These are phyloP conservation scores for Pangasius krempfi DNA, from an alignment of 2,797 vertebrate species.

Conservation along the genomic window DNA sequence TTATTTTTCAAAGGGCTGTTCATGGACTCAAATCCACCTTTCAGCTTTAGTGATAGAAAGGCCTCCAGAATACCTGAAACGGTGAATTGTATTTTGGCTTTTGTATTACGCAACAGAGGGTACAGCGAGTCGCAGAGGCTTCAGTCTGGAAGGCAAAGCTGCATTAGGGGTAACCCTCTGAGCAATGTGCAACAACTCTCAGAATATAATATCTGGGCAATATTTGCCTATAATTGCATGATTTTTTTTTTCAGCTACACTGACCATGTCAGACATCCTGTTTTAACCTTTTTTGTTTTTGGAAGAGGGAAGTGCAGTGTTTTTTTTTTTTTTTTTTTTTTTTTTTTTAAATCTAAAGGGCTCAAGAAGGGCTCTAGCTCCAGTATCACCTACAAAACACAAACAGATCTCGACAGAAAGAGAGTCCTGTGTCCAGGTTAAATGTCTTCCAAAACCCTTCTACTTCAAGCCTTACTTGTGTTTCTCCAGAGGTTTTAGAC, in stretches of 20 bases:
- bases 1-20: constrained; percentile 34
- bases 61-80: constrained; percentile 16
- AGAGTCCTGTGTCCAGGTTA: constrained; percentile 33
- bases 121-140: constrained; percentile 4
- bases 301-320: too few relatives aligned
- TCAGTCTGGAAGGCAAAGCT: constrained; percentile 23
- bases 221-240: constrained; percentile 77
- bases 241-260: constrained; percentile 44
- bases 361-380: constrained; percentile 37
- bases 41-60: constrained; percentile 18
- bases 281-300: constrained; percentile 49
- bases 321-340: constrained; percentile 16
- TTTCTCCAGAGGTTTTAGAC: constrained; percentile 31
- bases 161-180: constrained; percentile 12
- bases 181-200: constrained; percentile 60
- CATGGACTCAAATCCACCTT: constrained; percentile 15
- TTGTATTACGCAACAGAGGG: constrained; percentile 7
- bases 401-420: constrained; percentile 5
- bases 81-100: constrained; percentile 33
- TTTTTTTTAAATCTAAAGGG: constrained; percentile 19
- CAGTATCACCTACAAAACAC: constrained; percentile 23
- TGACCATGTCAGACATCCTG: constrained; percentile 50
- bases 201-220: constrained; percentile 84
- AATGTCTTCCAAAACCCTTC: constrained; percentile 63
- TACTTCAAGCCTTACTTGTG: constrained; percentile 70